Base-by-base conservation (phyloP, 2,888 invertebrate species). In the Cybosia mesomella region DNA sequence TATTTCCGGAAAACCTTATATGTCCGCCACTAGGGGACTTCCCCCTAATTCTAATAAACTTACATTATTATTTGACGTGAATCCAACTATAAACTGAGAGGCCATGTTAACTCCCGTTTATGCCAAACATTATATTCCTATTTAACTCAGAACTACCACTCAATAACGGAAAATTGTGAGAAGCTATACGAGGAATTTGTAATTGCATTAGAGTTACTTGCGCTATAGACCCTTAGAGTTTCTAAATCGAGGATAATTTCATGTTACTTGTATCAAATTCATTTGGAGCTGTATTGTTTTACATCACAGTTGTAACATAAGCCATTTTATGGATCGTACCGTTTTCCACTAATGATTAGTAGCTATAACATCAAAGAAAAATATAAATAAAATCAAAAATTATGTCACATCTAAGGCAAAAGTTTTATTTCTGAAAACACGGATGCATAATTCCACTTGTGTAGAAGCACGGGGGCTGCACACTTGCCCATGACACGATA, bases 401-500 rank as follows among this genome's bases (percentile, higher is more conserved):
- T 22, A 22, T 21, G 21, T 9, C n/a, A 21, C 11, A 22, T 11
- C 5, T 28, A 28, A 28, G 28, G 28, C 4, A 13, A 22, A 11
- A 13, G 7, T 24, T 24, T 24, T 55, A 28, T 18, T 59, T 54
- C n/a, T n/a, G 2, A 15, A 59, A 32, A 60, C 5, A 67, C n/a
- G 60, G 10, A 59, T 57, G 43, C 57, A 60, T 59, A 53, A 34
- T 58, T 71, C 62, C 58, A 78, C 70, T 75, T 71, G 74, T 75
- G 64, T 79, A 80, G 76, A 79, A 75, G 80, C 77, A 49, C 49
- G 49, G 79, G 83, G 83, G 84, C 85, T 82, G 80, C 71, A 49
- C 77, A 79, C 83, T 80, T 83, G 80, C 82, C 85, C 90, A 88
- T 88, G 89, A 87, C 87, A 91, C 84, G 92, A 92, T 91, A 90